A percentile compares a stretch with the other conserved stretches of the same genome.
Evolutionary conservation across 2,797 vertebrate genomes (phyloP).

Genomic region (Halcyon smyrnensis): DNA sequence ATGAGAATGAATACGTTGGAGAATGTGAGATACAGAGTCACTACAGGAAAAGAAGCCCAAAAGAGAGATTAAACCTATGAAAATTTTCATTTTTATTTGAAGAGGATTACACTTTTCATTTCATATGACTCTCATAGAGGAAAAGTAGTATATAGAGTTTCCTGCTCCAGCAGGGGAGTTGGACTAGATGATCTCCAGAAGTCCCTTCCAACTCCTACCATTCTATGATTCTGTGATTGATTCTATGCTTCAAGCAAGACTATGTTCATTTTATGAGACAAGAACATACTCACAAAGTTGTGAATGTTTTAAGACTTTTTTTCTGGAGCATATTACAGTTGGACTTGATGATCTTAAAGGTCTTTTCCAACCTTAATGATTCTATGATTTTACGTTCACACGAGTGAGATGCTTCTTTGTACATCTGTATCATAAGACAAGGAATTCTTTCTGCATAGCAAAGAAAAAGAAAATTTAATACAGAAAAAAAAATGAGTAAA

Average conservation of each 20-base stretch:
- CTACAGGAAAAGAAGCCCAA: not conserved
- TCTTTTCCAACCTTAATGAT: too few relatives aligned
- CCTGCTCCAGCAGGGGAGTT: too few relatives aligned
- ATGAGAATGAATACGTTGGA: not conserved
- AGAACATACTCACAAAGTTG: not conserved
- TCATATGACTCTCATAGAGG: not conserved
- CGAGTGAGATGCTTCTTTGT: not conserved
- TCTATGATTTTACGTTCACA: not conserved
- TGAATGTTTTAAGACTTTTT: not conserved
- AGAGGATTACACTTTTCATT: not conserved
- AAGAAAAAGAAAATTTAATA: not conserved
- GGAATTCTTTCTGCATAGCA: not conserved
- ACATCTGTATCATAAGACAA: not conserved
- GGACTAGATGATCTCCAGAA: too few relatives aligned
- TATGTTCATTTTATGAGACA: not conserved
- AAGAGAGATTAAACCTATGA: not conserved
- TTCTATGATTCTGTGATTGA: too few relatives aligned
- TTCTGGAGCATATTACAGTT: not conserved
- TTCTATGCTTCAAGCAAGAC: not conserved
- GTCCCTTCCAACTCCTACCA: too few relatives aligned
- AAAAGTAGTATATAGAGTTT: not conserved
- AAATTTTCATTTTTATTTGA: not conserved
- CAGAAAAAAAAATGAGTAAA: not conserved
- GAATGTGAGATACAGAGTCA: not conserved
- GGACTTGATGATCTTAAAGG: too few relatives aligned